Evolutionary conservation across 1,140 invertebrate genomes (phyloP).

Genomic region (Penaeus vannamei): DNA sequence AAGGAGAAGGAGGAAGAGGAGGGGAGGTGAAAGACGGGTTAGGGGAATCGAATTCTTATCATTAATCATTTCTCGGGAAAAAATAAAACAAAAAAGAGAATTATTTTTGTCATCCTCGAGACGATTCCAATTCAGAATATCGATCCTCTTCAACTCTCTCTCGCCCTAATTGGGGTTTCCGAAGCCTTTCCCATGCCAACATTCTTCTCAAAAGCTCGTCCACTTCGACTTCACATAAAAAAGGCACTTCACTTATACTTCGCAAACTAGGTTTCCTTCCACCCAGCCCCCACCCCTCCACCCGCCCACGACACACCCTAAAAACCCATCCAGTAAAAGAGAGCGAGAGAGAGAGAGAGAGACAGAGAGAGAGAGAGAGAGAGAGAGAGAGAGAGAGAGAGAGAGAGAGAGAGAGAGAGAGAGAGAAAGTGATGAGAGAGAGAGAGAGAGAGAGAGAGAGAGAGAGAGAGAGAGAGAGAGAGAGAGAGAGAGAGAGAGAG

Average conservation of each 20-base stretch:
- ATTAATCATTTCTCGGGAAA: not conserved
- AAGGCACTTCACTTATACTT: too few relatives aligned
- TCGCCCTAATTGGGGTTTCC: too few relatives aligned
- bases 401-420: not conserved
- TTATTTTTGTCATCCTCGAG: too few relatives aligned
- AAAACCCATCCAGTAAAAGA: not conserved
- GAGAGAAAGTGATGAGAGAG: not conserved
- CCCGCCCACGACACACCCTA: not conserved
- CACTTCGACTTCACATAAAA: not conserved
- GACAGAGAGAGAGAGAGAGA: conserved; percentile 20
- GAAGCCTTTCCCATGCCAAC: not conserved
- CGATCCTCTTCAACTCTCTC: too few relatives aligned
- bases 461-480: not conserved
- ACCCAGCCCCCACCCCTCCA: not conserved
- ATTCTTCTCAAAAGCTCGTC: not conserved
- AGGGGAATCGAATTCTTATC: not conserved
- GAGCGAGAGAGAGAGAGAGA: conserved; percentile 10
- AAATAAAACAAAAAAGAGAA: not conserved
- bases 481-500: too few relatives aligned
- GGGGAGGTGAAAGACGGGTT: not conserved
- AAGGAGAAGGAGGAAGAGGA: not conserved
- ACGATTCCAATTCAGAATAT: too few relatives aligned
- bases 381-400: not conserved
- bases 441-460: not conserved
- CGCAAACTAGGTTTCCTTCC: too few relatives aligned